phyloP scores from a whole-genome alignment of 2,113 vertebrate species.

The Gymnorhina tibicen region DNA sequence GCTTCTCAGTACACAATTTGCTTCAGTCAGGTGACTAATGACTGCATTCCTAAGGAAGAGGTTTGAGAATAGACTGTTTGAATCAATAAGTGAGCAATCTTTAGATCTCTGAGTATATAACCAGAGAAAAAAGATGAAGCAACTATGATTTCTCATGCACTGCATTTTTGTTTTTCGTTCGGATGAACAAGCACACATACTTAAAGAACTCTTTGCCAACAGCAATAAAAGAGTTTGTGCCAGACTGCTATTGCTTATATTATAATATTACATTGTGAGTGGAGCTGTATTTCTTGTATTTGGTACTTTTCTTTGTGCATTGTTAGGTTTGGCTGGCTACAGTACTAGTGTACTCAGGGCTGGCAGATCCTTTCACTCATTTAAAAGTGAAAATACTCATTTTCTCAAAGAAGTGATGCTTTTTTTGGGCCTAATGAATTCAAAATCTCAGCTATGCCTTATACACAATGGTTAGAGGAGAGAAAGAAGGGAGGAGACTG shows the following conservation, averaged over 20 bases:
- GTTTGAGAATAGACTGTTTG: not conserved
- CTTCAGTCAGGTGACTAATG: not conserved
- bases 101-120: not conserved
- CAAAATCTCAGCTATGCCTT: not conserved
- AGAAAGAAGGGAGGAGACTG: not conserved
- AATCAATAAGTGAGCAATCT: not conserved
- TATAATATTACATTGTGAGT: not conserved
- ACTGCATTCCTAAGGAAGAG: not conserved
- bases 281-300: not conserved
- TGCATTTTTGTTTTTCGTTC: slow-evolving; percentile 5
- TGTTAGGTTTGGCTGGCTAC: slow-evolving; percentile 4
- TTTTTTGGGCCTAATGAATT: not conserved
- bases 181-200: not conserved
- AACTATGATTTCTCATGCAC: not conserved
- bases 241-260: slow-evolving; percentile 13
- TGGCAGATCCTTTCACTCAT: slow-evolving; percentile 19
- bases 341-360: not conserved
- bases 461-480: not conserved
- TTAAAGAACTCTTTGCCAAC: slow-evolving; percentile 14
- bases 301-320: not conserved
- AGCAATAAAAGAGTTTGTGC: slow-evolving; percentile 32
- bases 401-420: not conserved
- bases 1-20: not conserved
- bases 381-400: not conserved
- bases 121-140: not conserved